Percentiles rank a stretch among this genome's conserved stretches.
phyloP scores from a whole-genome alignment of 1,140 invertebrate genomes.

The Magallana angulata region DNA sequence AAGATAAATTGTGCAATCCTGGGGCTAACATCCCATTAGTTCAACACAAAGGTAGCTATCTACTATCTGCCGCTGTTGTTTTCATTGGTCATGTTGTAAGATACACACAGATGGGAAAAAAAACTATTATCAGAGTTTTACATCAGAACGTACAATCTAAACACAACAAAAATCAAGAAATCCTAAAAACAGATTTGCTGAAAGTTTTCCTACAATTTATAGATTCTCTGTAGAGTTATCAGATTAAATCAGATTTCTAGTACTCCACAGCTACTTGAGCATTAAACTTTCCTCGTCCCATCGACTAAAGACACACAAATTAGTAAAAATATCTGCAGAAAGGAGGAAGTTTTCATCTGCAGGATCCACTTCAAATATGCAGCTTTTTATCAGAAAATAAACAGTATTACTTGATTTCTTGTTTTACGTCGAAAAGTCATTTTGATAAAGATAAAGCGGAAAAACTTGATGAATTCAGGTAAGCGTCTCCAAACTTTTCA shows the following conservation, averaged over 20 bases:
- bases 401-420: background rate
- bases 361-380: background rate
- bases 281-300: conserved; percentile 16
- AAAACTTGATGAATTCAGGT: background rate
- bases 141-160: no score
- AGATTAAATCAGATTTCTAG: background rate
- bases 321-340: background rate
- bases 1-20: conserved; percentile 19
- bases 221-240: conserved; percentile 2
- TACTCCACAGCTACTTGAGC: background rate
- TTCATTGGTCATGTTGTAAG: no score
- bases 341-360: background rate
- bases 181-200: background rate
- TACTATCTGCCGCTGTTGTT: background rate
- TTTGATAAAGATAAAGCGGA: background rate
- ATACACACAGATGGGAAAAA: no score
- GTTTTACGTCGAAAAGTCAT: background rate
- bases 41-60: background rate
- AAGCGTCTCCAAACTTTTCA: conserved; percentile 25
- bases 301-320: background rate
- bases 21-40: conserved; percentile 16
- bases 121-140: no score
- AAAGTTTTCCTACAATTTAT: background rate
- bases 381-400: conserved; percentile 24
- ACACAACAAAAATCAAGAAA: background rate